These are phyloP conservation scores for Sipha flava DNA, from an alignment of 1,140 invertebrate genomes.

Conservation along the genomic window DNA sequence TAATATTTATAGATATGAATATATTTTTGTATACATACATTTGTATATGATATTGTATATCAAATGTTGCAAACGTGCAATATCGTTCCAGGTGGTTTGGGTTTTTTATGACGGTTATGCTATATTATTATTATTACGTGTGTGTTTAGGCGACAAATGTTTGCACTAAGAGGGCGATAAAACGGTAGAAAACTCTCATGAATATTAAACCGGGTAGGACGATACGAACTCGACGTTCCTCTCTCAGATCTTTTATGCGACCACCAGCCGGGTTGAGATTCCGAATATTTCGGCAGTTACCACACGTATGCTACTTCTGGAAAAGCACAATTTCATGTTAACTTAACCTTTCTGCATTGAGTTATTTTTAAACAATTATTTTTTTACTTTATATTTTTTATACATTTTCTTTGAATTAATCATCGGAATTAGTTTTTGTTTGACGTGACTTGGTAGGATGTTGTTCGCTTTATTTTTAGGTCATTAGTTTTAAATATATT, in stretches of 20 bases:
- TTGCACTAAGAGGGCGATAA: conserved; percentile 27
- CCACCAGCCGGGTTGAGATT: not conserved
- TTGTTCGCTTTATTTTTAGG: too few species aligned
- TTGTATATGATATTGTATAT: not conserved
- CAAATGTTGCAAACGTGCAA: not conserved
- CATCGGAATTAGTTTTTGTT: too few species aligned
- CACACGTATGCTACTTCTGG: not conserved
- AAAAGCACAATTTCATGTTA: not conserved
- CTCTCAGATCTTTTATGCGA: not conserved
- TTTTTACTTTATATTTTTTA: too few species aligned
- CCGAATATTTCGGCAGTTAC: conserved; percentile 17
- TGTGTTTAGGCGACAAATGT: conserved; percentile 27
- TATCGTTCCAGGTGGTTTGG: conserved; percentile 4
- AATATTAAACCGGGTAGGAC: conserved; percentile 5
- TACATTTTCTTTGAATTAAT: too few species aligned
- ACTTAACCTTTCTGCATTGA: conserved; percentile 3
- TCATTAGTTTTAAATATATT: too few species aligned
- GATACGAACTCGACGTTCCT: conserved; percentile 1
- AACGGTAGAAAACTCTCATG: conserved; percentile 24
- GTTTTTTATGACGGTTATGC: conserved; percentile 20
- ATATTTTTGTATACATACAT: not conserved
- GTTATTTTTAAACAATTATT: too few species aligned
- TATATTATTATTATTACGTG: conserved; percentile 25
- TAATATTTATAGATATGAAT: not conserved
- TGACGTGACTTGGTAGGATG: too few species aligned